Conservation (phyloP, 2,797 vertebrate genomes). For the Nothura maculosa region DNA sequence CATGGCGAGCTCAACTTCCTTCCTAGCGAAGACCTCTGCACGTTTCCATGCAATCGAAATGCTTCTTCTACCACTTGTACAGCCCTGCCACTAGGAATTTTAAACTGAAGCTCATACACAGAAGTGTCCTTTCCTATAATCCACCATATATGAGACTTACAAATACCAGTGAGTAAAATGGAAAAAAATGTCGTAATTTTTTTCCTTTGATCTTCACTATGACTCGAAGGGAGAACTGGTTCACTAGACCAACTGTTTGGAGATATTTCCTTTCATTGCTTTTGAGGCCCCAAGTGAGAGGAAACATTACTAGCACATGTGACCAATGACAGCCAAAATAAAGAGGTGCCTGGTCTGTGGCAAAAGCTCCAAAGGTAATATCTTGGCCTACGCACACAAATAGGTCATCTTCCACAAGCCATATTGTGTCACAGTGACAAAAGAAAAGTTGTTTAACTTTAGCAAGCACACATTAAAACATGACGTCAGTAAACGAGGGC, state of each 20-base stretch:
- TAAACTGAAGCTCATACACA: slow-evolving; percentile 19
- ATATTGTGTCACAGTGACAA: slow-evolving; percentile 38
- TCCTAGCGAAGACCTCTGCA: background rate
- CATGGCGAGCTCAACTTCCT: background rate
- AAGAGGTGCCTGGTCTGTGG: slow-evolving; percentile 76
- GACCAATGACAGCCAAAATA: slow-evolving; percentile 75
- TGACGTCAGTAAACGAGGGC: slow-evolving; percentile 50
- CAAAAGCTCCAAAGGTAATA: slow-evolving; percentile 73
- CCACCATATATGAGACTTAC: slow-evolving; percentile 3
- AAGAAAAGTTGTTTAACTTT: slow-evolving; percentile 16
- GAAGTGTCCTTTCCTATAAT: background rate
- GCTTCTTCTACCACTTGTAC: background rate
- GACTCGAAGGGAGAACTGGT: background rate
- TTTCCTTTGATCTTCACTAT: background rate
- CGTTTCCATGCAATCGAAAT: background rate
- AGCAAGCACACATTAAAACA: slow-evolving; percentile 41
- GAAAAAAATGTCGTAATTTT: background rate
- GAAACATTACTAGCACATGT: slow-evolving; percentile 82
- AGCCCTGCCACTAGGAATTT: background rate
- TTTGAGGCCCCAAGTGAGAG: background rate
- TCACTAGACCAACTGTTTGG: background rate
- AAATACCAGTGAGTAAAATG: slow-evolving; percentile 12
- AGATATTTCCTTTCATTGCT: slow-evolving; percentile 18
- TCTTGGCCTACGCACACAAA: slow-evolving; percentile 31
- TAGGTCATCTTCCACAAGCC: slow-evolving; percentile 59